Conservation (phyloP, 2,888 invertebrate species). For the Tenthredo mesomela region DNA sequence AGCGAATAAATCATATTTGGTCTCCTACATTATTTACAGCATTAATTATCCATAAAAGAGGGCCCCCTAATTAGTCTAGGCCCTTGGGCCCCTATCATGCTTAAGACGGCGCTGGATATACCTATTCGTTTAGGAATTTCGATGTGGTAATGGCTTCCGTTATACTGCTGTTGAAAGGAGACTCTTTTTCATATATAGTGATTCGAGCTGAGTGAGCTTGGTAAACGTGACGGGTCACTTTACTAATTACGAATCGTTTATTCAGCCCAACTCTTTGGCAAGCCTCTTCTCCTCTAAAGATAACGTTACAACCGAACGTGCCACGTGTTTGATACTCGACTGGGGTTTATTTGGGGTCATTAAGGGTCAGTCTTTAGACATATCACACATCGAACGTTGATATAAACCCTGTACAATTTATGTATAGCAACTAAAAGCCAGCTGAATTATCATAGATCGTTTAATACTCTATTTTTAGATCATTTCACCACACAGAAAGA, state of each 20-base stretch:
- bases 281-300: neutral
- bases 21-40: no score
- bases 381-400: neutral
- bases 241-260: slow-evolving; percentile 15
- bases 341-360: slow-evolving; percentile 46
- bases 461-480: slow-evolving; percentile 23
- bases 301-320: slow-evolving; percentile 40
- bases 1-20: no score
- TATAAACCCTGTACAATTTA: slow-evolving; percentile 23
- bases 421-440: neutral
- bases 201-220: slow-evolving; percentile 27
- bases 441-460: slow-evolving; percentile 4
- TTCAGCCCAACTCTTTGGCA: slow-evolving; percentile 35
- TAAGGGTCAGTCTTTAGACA: slow-evolving; percentile 16
- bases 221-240: slow-evolving; percentile 14
- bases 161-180: slow-evolving; percentile 5
- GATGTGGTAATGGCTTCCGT: slow-evolving; percentile 27
- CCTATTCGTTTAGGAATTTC: slow-evolving; percentile 14
- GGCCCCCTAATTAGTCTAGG: no score
- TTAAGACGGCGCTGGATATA: neutral
- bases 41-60: no score
- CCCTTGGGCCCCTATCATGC: no score
- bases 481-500: no score
- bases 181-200: slow-evolving; percentile 12
- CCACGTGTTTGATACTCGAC: slow-evolving; percentile 42